Conservation (phyloP, 2,888 invertebrate species). For the Heliothis peltigera region DNA sequence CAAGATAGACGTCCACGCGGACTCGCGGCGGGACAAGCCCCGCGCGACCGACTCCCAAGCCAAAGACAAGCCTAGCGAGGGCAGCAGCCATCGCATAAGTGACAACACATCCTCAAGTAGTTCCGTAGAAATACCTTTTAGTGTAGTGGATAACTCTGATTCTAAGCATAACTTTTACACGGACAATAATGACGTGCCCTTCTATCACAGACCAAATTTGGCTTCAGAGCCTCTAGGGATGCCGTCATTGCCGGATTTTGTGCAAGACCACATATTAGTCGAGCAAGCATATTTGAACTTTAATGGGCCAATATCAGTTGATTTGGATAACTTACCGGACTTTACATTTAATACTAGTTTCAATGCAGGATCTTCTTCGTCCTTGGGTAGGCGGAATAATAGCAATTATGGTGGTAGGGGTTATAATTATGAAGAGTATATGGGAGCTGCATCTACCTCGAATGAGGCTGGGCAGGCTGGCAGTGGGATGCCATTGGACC, state of each 20-base stretch:
- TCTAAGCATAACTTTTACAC: slow-evolving; percentile 87
- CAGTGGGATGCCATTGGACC: slow-evolving; percentile 79
- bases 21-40: slow-evolving; percentile 78
- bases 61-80: slow-evolving; percentile 80
- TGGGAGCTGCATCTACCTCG: slow-evolving; percentile 78
- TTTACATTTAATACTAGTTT: slow-evolving; percentile 90
- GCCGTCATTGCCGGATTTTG: slow-evolving; percentile 95
- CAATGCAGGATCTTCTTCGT: slow-evolving; percentile 82
- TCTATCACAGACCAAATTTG: slow-evolving; percentile 84
- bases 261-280: slow-evolving; percentile 96
- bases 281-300: slow-evolving; percentile 93
- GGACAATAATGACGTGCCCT: slow-evolving; percentile 79
- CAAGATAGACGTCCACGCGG: slow-evolving; percentile 78
- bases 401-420: slow-evolving; percentile 76
- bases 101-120: slow-evolving; percentile 84
- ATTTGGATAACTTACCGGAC: slow-evolving; percentile 92
- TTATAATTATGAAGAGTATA: slow-evolving; percentile 81
- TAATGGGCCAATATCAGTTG: slow-evolving; percentile 88
- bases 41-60: slow-evolving; percentile 77
- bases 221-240: slow-evolving; percentile 87
- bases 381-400: slow-evolving; percentile 79
- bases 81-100: slow-evolving; percentile 74
- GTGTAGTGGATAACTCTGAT: slow-evolving; percentile 86
- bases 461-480: slow-evolving; percentile 71
- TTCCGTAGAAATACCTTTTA: slow-evolving; percentile 86